Evolutionary conservation across 1,140 invertebrate species (phyloP), one percentile per base, ranked within the genome.

Genomic region (Galleria mellonella): DNA sequence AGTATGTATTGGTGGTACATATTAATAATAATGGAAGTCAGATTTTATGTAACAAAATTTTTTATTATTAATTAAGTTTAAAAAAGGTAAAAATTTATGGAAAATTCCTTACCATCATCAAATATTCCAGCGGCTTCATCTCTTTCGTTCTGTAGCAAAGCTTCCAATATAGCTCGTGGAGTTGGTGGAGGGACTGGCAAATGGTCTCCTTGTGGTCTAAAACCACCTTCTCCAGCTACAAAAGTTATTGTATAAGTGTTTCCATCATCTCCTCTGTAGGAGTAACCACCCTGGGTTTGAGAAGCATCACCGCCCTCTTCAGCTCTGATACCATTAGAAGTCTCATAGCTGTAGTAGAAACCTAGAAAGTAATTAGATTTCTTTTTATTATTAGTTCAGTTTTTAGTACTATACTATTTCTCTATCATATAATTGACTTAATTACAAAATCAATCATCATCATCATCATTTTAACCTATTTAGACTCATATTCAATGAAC

Each of bases 201-300:
- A 70, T 94, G 93, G 31, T 89, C 90, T 15, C 93, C 93, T 47
- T 90, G 77, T 0, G 93, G 90, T 45, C 89, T 90, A 78, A 93
- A 95, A 4, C 93, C 93, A 47, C 91, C 91, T 66, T 94, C 92
- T 57, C 94, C 93, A 29, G 94, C 93, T 4, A 91, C 90, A 81
- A 94, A 96, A 1, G 88, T 90, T 9, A 96, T 66, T 1, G 87
- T 86, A 51, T 94, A 90, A 7, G 89, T 82, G 10, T 90, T 77
- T 0, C 94, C 94, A 66, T 95, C 92, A 2, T 92, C 91, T 10
- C 90, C 78, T 10, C 64, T 69, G 58, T 83, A 83, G 3, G 68
- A 62, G 43, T 69, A 83, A 10, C 65, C 65, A 2, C 78, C 75
- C 35, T 62, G 55, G 9, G 56, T 64, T 7, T 71, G 58, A 0